Percentiles rank a stretch among this genome's conserved stretches.
These are phyloP conservation scores for Drosophila tanythrix DNA, from an alignment of 2,888 invertebrate species.

Conservation along the genomic window DNA sequence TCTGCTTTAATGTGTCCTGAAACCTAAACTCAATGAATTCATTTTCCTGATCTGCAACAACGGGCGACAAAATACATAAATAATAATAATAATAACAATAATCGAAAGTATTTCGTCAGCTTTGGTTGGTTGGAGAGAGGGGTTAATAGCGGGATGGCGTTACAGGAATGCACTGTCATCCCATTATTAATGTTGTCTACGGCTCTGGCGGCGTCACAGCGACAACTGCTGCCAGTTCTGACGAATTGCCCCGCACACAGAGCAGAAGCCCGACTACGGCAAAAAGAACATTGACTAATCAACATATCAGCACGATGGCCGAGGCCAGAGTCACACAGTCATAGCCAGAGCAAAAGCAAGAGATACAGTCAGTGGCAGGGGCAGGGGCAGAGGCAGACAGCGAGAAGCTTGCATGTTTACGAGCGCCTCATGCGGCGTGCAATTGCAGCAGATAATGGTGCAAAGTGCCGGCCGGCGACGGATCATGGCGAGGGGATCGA, in stretches of 20 bases:
- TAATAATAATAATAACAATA: not conserved
- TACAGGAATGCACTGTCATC: conserved; percentile 60
- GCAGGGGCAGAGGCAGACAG: conserved; percentile 8
- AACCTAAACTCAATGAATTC: not conserved
- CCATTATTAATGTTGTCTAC: conserved; percentile 64
- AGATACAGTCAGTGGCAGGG: conserved; percentile 4
- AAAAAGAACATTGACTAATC: conserved; percentile 69
- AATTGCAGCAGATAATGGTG: conserved; percentile 74
- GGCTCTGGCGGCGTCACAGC: conserved; percentile 46
- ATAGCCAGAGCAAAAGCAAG: not conserved
- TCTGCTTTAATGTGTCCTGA: not conserved
- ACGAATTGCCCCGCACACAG: conserved; percentile 43
- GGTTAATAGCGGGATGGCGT: not conserved
- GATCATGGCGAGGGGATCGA: conserved; percentile 33
- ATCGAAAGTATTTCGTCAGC: not conserved
- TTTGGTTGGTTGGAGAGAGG: not conserved
- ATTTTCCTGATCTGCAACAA: not conserved
- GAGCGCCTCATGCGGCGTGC: conserved; percentile 67
- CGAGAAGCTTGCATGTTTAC: conserved; percentile 58
- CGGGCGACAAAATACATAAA: not conserved
- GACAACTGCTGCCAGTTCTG: conserved; percentile 58
- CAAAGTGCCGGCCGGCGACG: conserved; percentile 63
- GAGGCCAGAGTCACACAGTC: not conserved
- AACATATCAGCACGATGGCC: conserved; percentile 74
- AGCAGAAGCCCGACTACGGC: conserved; percentile 24